A percentile compares a stretch with the other conserved stretches of the same genome.
Conservation (phyloP, 92 coral and sea anemone genomes). For the Desmophyllum pertusum region DNA sequence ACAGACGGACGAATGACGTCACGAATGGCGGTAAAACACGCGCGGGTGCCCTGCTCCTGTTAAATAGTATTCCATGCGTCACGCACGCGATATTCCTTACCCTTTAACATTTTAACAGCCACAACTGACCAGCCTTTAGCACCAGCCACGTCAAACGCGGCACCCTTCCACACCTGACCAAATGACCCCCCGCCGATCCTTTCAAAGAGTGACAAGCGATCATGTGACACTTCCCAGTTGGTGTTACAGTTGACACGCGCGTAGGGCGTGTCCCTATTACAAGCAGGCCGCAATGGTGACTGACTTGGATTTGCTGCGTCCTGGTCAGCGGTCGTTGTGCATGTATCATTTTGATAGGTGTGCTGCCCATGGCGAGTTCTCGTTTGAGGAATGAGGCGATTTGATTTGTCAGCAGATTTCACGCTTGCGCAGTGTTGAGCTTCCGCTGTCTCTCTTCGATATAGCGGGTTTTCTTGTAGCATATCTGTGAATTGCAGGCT, state of each 20-base stretch:
- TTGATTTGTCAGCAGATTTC: neutral
- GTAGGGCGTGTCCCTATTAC: constrained; percentile 10
- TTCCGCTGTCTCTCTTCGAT: neutral
- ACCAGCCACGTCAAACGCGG: constrained; percentile 1
- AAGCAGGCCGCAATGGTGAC: neutral
- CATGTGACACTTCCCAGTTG: constrained; percentile 31
- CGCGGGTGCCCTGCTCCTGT: neutral
- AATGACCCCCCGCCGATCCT: constrained; percentile 43
- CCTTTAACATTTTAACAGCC: constrained; percentile 46
- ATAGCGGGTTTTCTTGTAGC: neutral
- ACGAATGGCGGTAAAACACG: too few relatives aligned
- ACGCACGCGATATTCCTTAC: neutral
- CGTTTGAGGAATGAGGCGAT: neutral
- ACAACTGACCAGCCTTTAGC: constrained; percentile 23
- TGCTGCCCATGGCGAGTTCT: neutral
- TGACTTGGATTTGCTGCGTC: neutral
- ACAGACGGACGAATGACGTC: too few relatives aligned
- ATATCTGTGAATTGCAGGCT: neutral
- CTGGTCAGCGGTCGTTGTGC: neutral
- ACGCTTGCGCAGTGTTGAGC: constrained; percentile 6
- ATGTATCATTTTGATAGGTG: neutral
- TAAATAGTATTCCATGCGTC: neutral
- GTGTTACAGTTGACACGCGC: neutral
- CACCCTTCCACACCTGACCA: constrained; percentile 42
- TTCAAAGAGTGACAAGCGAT: neutral